These are phyloP conservation scores for Amazona guildingii DNA, from an alignment of 2,113 vertebrate genomes.

Conservation along the genomic window DNA sequence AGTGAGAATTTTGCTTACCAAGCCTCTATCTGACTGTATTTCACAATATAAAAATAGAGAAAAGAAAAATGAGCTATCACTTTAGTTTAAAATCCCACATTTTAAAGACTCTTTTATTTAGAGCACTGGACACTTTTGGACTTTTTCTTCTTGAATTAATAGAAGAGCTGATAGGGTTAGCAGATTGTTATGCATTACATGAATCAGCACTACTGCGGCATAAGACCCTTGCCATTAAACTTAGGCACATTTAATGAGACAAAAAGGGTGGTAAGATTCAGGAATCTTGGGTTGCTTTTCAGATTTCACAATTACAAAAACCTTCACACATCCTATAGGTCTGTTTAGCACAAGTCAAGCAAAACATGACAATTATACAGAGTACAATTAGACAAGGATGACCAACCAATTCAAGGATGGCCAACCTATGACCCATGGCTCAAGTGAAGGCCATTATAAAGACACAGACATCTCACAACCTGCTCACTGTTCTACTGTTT, in stretches of 20 bases:
- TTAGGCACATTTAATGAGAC: neutral
- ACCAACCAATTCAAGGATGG: neutral
- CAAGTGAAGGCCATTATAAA: neutral
- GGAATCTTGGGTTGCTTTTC: neutral
- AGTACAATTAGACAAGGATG: neutral
- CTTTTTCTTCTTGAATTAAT: neutral
- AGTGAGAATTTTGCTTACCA: neutral
- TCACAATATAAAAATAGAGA: neutral
- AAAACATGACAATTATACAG: neutral
- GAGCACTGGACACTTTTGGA: neutral
- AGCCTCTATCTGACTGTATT: neutral
- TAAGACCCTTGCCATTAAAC: neutral
- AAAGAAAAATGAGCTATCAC: neutral
- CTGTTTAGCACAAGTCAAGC: neutral
- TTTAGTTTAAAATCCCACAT: neutral
- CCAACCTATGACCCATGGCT: neutral
- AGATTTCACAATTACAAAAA: neutral
- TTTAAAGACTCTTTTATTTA: neutral
- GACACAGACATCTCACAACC: neutral
- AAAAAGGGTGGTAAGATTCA: neutral
- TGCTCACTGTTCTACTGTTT: rapidly evolving
- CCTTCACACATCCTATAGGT: neutral
- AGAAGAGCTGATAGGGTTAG: neutral
- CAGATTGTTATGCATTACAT: neutral
- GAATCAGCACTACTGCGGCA: neutral